A percentile compares a stretch with the other conserved stretches of the same genome.
These are phyloP conservation scores for Agriopis aurantiaria DNA, from an alignment of 2,888 invertebrate species.

Conservation along the genomic window DNA sequence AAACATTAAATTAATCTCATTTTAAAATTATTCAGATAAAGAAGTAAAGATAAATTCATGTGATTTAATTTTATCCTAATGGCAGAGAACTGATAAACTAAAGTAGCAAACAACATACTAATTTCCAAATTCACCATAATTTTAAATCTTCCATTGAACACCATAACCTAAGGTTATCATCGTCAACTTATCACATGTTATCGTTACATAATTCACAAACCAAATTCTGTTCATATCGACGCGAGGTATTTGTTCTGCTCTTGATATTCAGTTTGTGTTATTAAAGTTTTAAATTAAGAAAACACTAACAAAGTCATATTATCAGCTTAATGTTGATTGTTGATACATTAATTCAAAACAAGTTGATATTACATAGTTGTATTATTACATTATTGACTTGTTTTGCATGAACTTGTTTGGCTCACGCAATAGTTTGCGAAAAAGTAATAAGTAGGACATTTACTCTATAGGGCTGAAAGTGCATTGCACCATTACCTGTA, in stretches of 20 bases:
- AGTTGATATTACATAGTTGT: background rate
- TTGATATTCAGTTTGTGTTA: background rate
- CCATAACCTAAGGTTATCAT: constrained; percentile 20
- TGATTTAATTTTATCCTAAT: constrained; percentile 7
- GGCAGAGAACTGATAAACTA: constrained; percentile 2
- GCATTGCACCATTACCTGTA: no score
- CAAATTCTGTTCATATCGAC: background rate
- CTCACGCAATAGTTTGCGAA: background rate
- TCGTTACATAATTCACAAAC: constrained; percentile 1
- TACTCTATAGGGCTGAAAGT: background rate
- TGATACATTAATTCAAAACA: constrained; percentile 13
- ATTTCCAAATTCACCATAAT: constrained; percentile 1
- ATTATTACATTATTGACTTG: background rate
- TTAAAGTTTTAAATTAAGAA: constrained; percentile 1
- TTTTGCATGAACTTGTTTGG: background rate
- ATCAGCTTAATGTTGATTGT: constrained; percentile 5
- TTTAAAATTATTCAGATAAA: background rate
- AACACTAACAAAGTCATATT: background rate
- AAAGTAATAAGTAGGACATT: background rate
- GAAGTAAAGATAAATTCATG: background rate
- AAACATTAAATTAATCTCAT: background rate
- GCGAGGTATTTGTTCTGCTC: background rate
- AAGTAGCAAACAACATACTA: constrained; percentile 1
- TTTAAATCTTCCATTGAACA: background rate
- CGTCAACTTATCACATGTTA: background rate